phyloP scores from a whole-genome alignment of 2,888 invertebrate species.

The Coenonympha glycerion region DNA sequence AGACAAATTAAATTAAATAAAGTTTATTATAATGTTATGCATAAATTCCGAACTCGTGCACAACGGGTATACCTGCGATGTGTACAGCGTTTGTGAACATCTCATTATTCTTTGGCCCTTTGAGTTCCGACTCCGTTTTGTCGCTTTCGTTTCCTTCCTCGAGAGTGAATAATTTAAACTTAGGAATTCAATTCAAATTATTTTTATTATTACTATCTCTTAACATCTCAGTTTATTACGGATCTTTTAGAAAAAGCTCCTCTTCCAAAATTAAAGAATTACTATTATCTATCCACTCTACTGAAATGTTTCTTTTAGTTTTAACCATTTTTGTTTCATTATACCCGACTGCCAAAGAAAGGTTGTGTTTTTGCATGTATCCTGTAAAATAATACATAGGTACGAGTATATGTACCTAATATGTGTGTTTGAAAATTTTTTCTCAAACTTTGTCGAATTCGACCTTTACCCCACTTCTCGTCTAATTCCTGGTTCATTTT shows the following conservation, averaged over 20 bases:
- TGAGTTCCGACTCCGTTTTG: slow-evolving; percentile 56
- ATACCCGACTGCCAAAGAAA: no score
- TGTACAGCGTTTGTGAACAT: slow-evolving; percentile 30
- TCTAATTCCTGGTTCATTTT: no score
- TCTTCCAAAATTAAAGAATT: background rate
- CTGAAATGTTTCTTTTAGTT: no score
- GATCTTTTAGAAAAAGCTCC: background rate
- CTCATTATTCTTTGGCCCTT: slow-evolving; percentile 56
- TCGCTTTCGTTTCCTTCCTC: slow-evolving; percentile 61
- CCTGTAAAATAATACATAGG: no score
- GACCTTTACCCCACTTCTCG: no score
- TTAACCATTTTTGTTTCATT: no score
- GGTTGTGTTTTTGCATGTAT: no score
- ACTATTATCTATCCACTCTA: background rate
- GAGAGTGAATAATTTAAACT: slow-evolving; percentile 10
- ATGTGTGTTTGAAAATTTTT: no score
- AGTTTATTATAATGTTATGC: background rate
- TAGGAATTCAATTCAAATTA: slow-evolving; percentile 14
- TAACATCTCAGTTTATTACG: slow-evolving; percentile 4
- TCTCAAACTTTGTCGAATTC: no score
- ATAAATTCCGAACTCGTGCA: background rate
- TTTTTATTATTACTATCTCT: slow-evolving; percentile 7
- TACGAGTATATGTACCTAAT: no score
- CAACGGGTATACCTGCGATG: no score
- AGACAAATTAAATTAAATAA: no score